Percentiles rank a stretch among this genome's conserved stretches.
These are phyloP conservation scores for Callitettix versicolor DNA, from an alignment of 1,140 invertebrate genomes.

Conservation along the genomic window DNA sequence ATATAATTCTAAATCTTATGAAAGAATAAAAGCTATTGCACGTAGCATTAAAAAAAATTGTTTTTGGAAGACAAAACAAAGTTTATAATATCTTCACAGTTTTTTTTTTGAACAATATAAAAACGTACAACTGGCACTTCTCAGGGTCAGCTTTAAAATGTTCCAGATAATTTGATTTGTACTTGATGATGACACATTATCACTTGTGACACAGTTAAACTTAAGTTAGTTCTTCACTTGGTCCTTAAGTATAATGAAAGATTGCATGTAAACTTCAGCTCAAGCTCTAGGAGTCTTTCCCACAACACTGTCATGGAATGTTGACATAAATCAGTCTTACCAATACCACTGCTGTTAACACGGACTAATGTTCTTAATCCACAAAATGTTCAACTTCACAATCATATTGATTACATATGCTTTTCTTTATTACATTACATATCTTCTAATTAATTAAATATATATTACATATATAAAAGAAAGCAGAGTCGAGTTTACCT, in stretches of 20 bases:
- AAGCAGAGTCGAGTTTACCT: constrained; percentile 7
- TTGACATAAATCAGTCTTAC: constrained; percentile 13
- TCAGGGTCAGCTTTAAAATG: too few species aligned
- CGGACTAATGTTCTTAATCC: not conserved
- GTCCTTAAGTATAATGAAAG: constrained; percentile 4
- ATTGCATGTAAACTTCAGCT: constrained; percentile 1
- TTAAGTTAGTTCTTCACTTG: constrained; percentile 1
- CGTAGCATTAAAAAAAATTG: constrained; percentile 10
- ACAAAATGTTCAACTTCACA: not conserved
- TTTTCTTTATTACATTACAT: not conserved
- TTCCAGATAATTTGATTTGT: not conserved
- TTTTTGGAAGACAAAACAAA: constrained; percentile 7
- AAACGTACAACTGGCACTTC: constrained; percentile 17
- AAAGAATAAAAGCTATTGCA: constrained; percentile 13
- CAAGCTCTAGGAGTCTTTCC: not conserved
- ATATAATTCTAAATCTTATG: constrained; percentile 1
- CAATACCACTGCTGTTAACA: not conserved
- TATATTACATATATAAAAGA: constrained; percentile 2
- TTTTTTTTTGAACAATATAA: constrained; percentile 10
- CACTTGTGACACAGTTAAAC: not conserved
- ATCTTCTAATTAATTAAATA: not conserved
- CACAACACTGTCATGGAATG: constrained; percentile 15
- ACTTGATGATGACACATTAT: not conserved
- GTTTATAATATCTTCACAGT: constrained; percentile 8
- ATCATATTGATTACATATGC: not conserved